phyloP scores from a whole-genome alignment of 2,888 invertebrate genomes.

The Prenolepis imparis region DNA sequence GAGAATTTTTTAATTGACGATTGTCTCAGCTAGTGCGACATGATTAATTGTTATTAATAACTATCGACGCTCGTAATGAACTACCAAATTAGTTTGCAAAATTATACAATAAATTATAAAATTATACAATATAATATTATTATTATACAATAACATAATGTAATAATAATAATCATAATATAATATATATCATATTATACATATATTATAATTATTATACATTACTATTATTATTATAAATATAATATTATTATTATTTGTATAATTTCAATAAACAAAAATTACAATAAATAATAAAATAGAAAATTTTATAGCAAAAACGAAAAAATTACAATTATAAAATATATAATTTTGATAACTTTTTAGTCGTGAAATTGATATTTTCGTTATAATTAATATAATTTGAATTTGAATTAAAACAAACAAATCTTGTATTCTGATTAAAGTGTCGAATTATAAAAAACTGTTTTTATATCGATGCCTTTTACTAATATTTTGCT shows the following conservation, averaged over 20 bases:
- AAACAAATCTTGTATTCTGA: not conserved
- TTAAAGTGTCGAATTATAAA: not conserved
- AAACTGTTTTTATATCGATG: not conserved
- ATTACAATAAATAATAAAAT: conserved; percentile 34
- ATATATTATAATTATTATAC: too few species aligned
- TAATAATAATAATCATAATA: too few species aligned
- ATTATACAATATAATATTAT: not conserved
- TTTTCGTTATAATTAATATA: not conserved
- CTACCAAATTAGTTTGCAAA: not conserved
- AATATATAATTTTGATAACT: conserved; percentile 11
- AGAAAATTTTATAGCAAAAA: conserved; percentile 15
- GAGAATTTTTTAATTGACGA: conserved; percentile 49
- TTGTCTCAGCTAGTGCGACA: conserved; percentile 73
- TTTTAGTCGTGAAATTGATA: not conserved
- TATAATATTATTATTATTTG: too few species aligned
- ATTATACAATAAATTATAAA: conserved; percentile 34
- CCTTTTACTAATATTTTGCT: not conserved
- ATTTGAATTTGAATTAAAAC: not conserved
- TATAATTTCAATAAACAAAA: conserved; percentile 11
- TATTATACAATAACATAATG: too few species aligned
- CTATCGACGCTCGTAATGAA: not conserved
- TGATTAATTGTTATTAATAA: not conserved
- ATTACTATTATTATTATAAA: too few species aligned
- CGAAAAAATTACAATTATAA: conserved; percentile 39
- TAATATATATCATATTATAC: too few species aligned